Percentiles rank a stretch among this genome's conserved stretches.
Evolutionary conservation across 1,140 invertebrate species (phyloP).

Genomic region (Arctopsyche grandis): DNA sequence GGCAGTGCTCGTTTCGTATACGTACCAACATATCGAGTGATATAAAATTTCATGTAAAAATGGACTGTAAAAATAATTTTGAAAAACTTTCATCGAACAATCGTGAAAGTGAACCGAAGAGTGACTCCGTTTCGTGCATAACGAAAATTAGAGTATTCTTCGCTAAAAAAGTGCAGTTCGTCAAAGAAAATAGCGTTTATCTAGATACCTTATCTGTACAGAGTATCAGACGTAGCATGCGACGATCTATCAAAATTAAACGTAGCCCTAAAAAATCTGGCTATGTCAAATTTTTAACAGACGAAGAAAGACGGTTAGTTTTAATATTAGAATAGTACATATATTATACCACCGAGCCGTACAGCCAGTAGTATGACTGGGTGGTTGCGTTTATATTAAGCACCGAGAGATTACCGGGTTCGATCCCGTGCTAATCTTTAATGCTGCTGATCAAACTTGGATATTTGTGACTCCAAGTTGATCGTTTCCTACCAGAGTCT

Average conservation of each 20-base stretch:
- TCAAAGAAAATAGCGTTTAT: conserved; percentile 57
- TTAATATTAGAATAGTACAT: not conserved
- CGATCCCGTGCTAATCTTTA: too few species aligned
- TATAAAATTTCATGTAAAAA: conserved; percentile 2
- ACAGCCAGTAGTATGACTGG: too few species aligned
- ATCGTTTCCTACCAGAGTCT: too few species aligned
- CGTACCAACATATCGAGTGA: too few species aligned
- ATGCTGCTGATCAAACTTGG: too few species aligned
- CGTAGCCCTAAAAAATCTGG: conserved; percentile 58
- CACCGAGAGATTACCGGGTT: too few species aligned
- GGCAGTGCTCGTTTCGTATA: too few species aligned
- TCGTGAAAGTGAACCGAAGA: not conserved
- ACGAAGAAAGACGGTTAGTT: conserved; percentile 65
- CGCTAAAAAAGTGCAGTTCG: conserved; percentile 46
- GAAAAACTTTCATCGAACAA: conserved; percentile 9
- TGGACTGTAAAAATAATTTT: conserved; percentile 14
- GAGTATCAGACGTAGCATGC: conserved; percentile 59
- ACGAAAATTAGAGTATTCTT: conserved; percentile 57
- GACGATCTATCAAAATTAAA: conserved; percentile 56
- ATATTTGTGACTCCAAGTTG: too few species aligned
- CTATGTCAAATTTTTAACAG: conserved; percentile 62
- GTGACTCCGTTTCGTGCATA: not conserved
- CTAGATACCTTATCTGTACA: conserved; percentile 58
- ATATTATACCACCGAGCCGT: too few species aligned
- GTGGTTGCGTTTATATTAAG: too few species aligned